A percentile compares a stretch with the other conserved stretches of the same genome.
Evolutionary conservation across 2,888 invertebrate species (phyloP).

Genomic region (Pocota personata): DNA sequence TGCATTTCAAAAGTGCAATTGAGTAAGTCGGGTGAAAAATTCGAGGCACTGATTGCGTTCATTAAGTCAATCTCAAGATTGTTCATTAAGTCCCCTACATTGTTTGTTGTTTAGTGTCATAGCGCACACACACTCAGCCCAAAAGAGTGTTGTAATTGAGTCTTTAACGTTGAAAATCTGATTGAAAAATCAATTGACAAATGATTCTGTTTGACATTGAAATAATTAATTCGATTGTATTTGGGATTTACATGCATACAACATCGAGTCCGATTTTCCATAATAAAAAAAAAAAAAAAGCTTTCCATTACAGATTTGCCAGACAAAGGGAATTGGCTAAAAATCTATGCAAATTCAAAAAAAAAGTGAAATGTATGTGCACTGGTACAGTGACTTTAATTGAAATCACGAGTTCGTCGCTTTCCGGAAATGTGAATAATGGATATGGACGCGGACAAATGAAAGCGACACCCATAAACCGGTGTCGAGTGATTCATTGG

Average conservation of each 20-base stretch:
- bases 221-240: slow-evolving; percentile 49
- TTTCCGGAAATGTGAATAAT: slow-evolving; percentile 13
- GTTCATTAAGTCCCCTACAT: background rate
- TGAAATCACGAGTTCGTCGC: slow-evolving; percentile 12
- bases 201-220: slow-evolving; percentile 57
- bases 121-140: background rate
- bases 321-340: background rate
- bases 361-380: slow-evolving; percentile 6
- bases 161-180: slow-evolving; percentile 11
- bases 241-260: background rate
- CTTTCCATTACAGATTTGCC: too few species aligned
- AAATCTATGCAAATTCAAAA: slow-evolving; percentile 8
- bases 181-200: slow-evolving; percentile 46
- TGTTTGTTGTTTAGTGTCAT: background rate
- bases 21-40: slow-evolving; percentile 14
- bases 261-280: background rate
- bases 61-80: background rate
- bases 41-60: slow-evolving; percentile 14
- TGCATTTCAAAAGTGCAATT: slow-evolving; percentile 38
- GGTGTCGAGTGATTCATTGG: background rate
- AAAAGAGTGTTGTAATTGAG: slow-evolving; percentile 27
- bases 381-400: background rate
- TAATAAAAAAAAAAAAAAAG: background rate
- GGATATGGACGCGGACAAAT: background rate
- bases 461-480: background rate